These are phyloP conservation scores for Zygogramma bicolorata DNA, from an alignment of 2,888 invertebrate genomes.

Conservation along the genomic window DNA sequence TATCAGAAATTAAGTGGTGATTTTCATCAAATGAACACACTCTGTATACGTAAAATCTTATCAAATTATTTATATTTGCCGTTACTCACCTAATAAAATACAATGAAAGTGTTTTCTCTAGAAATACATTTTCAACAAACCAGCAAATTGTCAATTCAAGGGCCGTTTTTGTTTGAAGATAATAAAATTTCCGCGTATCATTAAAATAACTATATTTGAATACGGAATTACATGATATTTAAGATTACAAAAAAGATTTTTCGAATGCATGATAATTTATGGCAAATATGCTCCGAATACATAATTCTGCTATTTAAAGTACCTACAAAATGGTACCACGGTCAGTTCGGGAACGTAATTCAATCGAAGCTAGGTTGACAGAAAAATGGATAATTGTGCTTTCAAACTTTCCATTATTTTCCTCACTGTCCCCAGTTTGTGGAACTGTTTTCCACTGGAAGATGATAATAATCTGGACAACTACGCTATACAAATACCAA, in stretches of 20 bases:
- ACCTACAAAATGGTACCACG: neutral
- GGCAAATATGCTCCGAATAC: constrained; percentile 34
- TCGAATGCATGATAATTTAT: constrained; percentile 18
- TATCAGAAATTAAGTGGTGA: neutral
- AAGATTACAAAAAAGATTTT: constrained; percentile 15
- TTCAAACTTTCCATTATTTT: neutral
- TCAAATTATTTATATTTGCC: neutral
- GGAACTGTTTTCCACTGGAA: constrained; percentile 9
- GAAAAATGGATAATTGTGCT: neutral
- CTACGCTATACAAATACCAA: neutral
- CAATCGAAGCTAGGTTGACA: neutral
- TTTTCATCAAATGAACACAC: neutral
- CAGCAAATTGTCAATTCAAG: constrained; percentile 15
- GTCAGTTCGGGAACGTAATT: neutral
- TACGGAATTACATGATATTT: constrained; percentile 22
- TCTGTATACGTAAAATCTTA: neutral
- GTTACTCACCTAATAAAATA: constrained; percentile 3
- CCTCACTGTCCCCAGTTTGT: neutral
- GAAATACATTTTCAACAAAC: constrained; percentile 4
- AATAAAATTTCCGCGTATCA: constrained; percentile 18
- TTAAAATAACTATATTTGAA: constrained; percentile 23
- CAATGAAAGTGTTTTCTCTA: neutral
- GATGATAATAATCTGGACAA: constrained; percentile 10
- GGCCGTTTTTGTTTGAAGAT: constrained; percentile 17
- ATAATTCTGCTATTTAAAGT: constrained; percentile 32